Evolutionary conservation across 64 coral and sea anemone species (phyloP), one percentile per base, ranked within the genome.

Genomic region (Montipora efflorescens): DNA sequence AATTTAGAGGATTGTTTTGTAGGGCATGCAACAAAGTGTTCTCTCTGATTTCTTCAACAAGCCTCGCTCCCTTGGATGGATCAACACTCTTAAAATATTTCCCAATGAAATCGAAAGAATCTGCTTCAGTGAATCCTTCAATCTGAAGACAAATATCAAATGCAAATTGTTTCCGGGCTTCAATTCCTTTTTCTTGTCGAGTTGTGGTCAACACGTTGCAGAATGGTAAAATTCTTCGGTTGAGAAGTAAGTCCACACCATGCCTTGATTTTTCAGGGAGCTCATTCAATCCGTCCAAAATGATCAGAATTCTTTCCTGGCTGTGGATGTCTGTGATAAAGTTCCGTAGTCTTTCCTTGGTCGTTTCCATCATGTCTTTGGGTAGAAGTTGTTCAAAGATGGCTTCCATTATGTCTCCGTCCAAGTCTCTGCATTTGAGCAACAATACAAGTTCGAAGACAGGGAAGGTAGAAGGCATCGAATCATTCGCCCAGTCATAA

Each of bases 201-300:
- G 67, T 62, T 28, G 87, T 89, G 52, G n/a, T 52, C 74, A 89
- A 58, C 20, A 89, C 8, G 77, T 55, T 78, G 51, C 87, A 89
- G 59, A 18, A 61, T 20, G 72, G 53, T 5, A 89, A 61, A 61
- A 20, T 77, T 45, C 5, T 4, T 53, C 74, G 4, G 28, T 55
- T n/a, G 10, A 89, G 15, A 14, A 89, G 51, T n/a, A 59, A 59
- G 8, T 66, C 76, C 7, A 89, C 74, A 66, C 77, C 50, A 19
- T 78, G 21, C 19, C 23, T 52, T 25, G 55, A 53, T 25, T 57
- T 44, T 19, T 23, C 15, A 61, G 87, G 87, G 4, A 74, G 36
- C 15, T 89, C 87, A n/a, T 89, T 73, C 20, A 89, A 28, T 0
- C 87, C 87, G 62, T 89, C 74, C 59, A 89, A 25, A 78, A 89